A percentile compares a stretch with the other conserved stretches of the same genome.
phyloP scores from a whole-genome alignment of 2,888 invertebrate species.

The Arctia plantaginis region DNA sequence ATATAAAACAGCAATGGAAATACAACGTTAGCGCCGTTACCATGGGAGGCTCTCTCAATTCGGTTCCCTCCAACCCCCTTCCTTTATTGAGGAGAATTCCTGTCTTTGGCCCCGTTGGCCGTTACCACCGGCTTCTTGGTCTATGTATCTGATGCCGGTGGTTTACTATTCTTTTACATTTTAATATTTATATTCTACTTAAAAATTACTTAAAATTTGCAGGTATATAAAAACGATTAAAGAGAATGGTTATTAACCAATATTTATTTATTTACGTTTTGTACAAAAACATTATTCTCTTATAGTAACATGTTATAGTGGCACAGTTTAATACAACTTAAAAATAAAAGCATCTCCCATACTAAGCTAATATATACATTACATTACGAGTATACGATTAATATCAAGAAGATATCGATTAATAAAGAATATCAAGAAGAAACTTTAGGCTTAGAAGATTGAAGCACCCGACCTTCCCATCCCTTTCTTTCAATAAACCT shows the following conservation, averaged over 20 bases:
- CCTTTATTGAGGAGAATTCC: no score
- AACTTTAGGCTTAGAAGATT: not conserved
- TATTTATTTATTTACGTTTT: not conserved
- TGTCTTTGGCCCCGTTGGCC: no score
- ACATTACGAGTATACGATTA: not conserved
- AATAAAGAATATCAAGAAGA: not conserved
- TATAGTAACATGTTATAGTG: not conserved
- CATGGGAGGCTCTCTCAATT: no score
- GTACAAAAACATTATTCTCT: not conserved
- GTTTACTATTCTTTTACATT: not conserved
- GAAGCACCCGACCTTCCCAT: constrained; percentile 40
- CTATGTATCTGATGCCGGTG: no score
- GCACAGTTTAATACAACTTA: not conserved
- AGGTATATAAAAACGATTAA: not conserved
- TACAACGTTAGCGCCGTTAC: no score
- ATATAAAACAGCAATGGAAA: no score
- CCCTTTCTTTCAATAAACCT: constrained; percentile 39
- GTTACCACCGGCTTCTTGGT: no score
- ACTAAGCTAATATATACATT: not conserved
- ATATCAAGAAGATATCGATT: no score
- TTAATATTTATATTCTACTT: not conserved
- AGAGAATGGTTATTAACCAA: not conserved
- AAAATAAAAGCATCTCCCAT: not conserved
- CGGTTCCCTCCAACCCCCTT: no score
- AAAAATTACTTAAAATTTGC: not conserved